A percentile compares a stretch with the other conserved stretches of the same genome.
Conservation (phyloP, 2,797 vertebrate genomes). For the Syngnathus rostellatus region DNA sequence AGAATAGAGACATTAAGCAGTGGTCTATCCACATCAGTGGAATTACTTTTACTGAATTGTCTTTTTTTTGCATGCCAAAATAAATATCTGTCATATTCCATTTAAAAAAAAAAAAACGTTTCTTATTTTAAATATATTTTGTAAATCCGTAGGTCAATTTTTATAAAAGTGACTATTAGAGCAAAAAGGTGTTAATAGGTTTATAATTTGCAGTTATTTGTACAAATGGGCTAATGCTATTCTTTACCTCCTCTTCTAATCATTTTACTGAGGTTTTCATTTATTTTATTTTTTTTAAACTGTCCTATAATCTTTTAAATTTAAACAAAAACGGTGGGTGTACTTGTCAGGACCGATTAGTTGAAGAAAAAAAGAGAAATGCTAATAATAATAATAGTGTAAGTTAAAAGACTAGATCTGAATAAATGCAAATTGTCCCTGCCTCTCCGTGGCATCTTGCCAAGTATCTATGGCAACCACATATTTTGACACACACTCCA, state of each 20-base stretch:
- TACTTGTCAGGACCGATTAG: no score
- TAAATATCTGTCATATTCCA: background rate
- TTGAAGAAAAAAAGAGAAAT: no score
- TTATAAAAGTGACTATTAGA: background rate
- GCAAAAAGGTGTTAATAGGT: background rate
- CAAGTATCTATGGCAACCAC: slow-evolving; percentile 72
- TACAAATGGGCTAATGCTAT: background rate
- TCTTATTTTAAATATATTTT: background rate
- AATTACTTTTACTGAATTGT: background rate
- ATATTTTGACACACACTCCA: slow-evolving; percentile 46
- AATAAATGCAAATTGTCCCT: slow-evolving; percentile 65
- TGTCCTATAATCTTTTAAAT: no score
- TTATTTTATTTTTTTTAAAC: background rate
- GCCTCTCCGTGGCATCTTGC: slow-evolving; percentile 57
- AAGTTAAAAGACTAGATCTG: slow-evolving; percentile 44
- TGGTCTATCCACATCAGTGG: background rate
- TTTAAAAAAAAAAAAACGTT: background rate
- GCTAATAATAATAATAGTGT: background rate
- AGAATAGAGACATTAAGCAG: background rate
- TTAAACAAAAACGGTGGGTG: no score
- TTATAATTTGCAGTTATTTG: background rate
- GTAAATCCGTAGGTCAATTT: background rate
- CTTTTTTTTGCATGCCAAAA: background rate
- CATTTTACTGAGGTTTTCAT: no score
- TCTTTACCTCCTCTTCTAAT: background rate